A percentile compares a stretch with the other conserved stretches of the same genome.
Evolutionary conservation across 2,797 vertebrate species (phyloP).

Genomic region (Borostomias antarcticus): DNA sequence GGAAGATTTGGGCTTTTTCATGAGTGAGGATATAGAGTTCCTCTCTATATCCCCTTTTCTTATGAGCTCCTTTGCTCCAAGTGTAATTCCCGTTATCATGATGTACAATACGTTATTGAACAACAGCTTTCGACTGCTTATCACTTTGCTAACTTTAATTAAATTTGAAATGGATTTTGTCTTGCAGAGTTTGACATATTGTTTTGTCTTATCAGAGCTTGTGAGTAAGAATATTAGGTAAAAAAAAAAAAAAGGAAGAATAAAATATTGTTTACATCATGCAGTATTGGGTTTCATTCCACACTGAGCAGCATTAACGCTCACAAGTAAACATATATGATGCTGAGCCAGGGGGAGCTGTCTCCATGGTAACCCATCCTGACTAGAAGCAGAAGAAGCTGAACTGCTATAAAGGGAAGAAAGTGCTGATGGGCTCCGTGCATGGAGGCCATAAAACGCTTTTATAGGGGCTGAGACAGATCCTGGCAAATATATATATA

Average conservation of each 20-base stretch:
- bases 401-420: constrained; percentile 69
- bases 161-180: background rate
- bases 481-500: constrained; percentile 45
- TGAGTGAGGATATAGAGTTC: constrained; percentile 20
- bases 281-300: too few relatives aligned
- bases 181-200: background rate
- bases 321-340: constrained; percentile 69
- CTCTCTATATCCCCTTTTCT: background rate
- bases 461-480: constrained; percentile 44
- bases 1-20: constrained; percentile 36
- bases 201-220: background rate
- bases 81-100: background rate
- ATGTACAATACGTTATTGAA: background rate
- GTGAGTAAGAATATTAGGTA: too few relatives aligned
- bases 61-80: background rate
- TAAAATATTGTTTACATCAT: too few relatives aligned
- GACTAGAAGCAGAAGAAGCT: constrained; percentile 69
- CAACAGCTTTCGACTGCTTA: too few relatives aligned
- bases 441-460: constrained; percentile 54
- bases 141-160: too few relatives aligned
- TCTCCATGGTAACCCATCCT: constrained; percentile 70
- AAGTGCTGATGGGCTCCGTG: constrained; percentile 60
- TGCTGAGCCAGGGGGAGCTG: constrained; percentile 67
- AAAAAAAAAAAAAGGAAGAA: too few relatives aligned
- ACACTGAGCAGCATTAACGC: constrained; percentile 50